phyloP scores from a whole-genome alignment of 1,140 invertebrate genomes.

The Diuraphis noxia region DNA sequence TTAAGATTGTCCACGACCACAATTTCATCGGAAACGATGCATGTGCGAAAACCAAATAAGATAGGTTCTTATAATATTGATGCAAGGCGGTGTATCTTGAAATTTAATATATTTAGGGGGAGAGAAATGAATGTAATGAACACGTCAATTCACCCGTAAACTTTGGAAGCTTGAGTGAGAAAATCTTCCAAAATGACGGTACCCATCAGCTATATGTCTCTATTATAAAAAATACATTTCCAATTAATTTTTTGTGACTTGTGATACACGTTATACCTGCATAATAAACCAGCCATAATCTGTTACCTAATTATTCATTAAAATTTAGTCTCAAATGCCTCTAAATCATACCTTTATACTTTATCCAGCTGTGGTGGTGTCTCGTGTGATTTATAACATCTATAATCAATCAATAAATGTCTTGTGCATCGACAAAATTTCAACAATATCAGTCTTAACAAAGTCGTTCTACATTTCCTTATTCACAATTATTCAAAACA shows the following conservation, averaged over 20 bases:
- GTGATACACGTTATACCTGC: neutral
- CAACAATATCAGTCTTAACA: neutral
- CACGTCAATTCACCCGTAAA: neutral
- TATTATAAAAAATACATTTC: neutral
- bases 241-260: neutral
- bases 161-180: neutral
- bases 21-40: neutral
- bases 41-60: neutral
- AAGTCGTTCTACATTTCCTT: too few species aligned
- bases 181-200: neutral
- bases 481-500: neutral
- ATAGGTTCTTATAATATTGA: neutral
- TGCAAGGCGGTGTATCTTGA: neutral
- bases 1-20: neutral
- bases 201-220: too few species aligned
- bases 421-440: too few species aligned
- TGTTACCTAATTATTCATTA: neutral
- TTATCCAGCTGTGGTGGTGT: neutral
- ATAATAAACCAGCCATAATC: neutral
- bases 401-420: neutral
- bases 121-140: neutral
- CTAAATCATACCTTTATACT: neutral
- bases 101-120: neutral
- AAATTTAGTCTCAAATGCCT: neutral
- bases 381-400: neutral